These are phyloP conservation scores for Malthinus flaveolus DNA, from an alignment of 2,888 invertebrate species.

Conservation along the genomic window DNA sequence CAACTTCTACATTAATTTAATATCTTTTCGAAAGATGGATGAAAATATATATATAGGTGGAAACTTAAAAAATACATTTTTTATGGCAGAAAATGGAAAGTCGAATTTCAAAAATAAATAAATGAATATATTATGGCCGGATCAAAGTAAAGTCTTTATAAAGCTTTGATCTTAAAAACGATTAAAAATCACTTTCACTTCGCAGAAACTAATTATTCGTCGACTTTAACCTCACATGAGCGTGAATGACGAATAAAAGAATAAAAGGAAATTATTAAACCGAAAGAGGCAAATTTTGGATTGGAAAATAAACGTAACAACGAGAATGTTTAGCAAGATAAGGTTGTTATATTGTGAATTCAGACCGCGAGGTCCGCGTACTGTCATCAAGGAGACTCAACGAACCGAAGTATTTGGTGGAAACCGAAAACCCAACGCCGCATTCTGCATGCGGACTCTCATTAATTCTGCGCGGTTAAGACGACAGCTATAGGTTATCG, in stretches of 20 bases:
- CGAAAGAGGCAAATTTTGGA: background rate
- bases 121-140: too few species aligned
- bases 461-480: conserved; percentile 44
- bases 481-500: conserved; percentile 35
- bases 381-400: conserved; percentile 43
- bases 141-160: background rate
- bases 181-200: conserved; percentile 18
- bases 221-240: conserved; percentile 13
- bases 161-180: conserved; percentile 12
- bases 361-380: conserved; percentile 34
- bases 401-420: conserved; percentile 29
- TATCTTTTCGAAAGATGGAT: background rate
- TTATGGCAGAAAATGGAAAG: too few species aligned
- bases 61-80: too few species aligned
- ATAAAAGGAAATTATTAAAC: background rate
- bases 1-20: background rate
- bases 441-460: conserved; percentile 41
- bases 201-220: background rate
- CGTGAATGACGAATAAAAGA: background rate
- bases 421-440: conserved; percentile 11
- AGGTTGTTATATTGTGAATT: conserved; percentile 37
- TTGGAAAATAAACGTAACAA: background rate
- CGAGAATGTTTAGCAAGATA: background rate
- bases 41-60: background rate
- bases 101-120: too few species aligned